Percentiles rank a stretch among this genome's conserved stretches.
Conservation (phyloP, 2,888 invertebrate genomes). For the Gari tellinella region DNA sequence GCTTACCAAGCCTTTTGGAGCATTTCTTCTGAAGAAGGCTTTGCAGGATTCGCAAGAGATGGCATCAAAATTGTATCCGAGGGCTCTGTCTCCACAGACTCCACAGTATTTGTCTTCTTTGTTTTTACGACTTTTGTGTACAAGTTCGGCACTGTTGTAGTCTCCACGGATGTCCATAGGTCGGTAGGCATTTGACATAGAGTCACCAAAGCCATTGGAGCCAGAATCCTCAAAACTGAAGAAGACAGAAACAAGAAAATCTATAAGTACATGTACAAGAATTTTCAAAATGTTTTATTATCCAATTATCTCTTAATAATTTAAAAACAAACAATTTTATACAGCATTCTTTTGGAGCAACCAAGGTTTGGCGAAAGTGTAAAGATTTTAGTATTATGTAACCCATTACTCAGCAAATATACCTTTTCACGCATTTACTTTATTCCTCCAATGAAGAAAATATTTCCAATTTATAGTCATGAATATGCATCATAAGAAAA, state of each 20-base stretch:
- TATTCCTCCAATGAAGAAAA: too few species aligned
- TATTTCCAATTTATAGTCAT: too few species aligned
- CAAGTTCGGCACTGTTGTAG: constrained; percentile 62
- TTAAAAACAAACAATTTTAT: too few species aligned
- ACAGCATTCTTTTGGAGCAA: too few species aligned
- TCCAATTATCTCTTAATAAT: too few species aligned
- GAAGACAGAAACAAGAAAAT: constrained; percentile 21
- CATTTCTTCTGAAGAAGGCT: constrained; percentile 84
- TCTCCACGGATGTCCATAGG: constrained; percentile 76
- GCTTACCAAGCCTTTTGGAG: constrained; percentile 84
- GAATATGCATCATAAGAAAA: too few species aligned
- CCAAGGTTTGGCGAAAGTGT: too few species aligned
- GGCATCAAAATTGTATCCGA: constrained; percentile 84
- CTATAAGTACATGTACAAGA: too few species aligned
- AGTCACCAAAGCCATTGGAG: constrained; percentile 71
- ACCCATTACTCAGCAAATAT: too few species aligned
- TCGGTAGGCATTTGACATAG: constrained; percentile 63
- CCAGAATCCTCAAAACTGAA: constrained; percentile 81
- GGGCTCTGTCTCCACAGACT: constrained; percentile 83
- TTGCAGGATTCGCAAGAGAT: constrained; percentile 85
- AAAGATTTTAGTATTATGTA: too few species aligned
- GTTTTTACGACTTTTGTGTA: constrained; percentile 79
- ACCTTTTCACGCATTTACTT: too few species aligned
- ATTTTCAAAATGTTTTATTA: too few species aligned
- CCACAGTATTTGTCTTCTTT: constrained; percentile 84